Percentiles rank a stretch among this genome's conserved stretches.
phyloP scores from a whole-genome alignment of 2,888 invertebrate species.

The Cheilosia soror region DNA sequence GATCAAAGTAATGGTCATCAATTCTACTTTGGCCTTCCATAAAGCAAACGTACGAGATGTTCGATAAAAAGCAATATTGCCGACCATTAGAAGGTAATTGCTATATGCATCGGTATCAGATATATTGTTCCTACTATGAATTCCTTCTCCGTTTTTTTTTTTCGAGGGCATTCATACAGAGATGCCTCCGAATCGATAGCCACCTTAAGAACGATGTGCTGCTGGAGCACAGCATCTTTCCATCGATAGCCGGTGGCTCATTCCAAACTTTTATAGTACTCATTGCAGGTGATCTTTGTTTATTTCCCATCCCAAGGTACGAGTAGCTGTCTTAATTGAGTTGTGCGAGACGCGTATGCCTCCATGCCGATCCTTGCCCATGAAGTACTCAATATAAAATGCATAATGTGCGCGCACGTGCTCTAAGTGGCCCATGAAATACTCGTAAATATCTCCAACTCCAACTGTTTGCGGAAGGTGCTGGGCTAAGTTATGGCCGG shows the following conservation, averaged over 20 bases:
- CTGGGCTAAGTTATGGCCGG: slow-evolving; percentile 13
- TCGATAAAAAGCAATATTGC: slow-evolving; percentile 73
- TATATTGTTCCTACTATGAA: slow-evolving; percentile 36
- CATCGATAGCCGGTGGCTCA: slow-evolving; percentile 30
- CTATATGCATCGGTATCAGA: slow-evolving; percentile 60
- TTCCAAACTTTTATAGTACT: slow-evolving; percentile 22
- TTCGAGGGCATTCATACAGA: slow-evolving; percentile 38
- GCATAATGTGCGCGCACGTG: slow-evolving; percentile 11
- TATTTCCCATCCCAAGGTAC: slow-evolving; percentile 13
- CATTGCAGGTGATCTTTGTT: slow-evolving; percentile 38
- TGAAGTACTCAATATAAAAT: background rate
- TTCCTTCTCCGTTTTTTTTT: slow-evolving; percentile 23
- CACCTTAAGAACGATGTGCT: slow-evolving; percentile 17
- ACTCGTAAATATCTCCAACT: background rate
- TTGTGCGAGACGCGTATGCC: slow-evolving; percentile 17
- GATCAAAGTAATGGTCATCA: slow-evolving; percentile 70
- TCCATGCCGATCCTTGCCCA: background rate
- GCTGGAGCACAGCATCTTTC: background rate
- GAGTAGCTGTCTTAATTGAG: slow-evolving; percentile 50
- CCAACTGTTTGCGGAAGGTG: slow-evolving; percentile 1
- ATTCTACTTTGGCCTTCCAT: slow-evolving; percentile 59
- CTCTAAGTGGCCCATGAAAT: background rate
- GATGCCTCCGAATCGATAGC: slow-evolving; percentile 63
- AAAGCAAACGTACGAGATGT: slow-evolving; percentile 57
- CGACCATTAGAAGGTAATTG: slow-evolving; percentile 74